A percentile compares a stretch with the other conserved stretches of the same genome.
Conservation (phyloP, 2,113 vertebrate species). For the Nicator chloris region DNA sequence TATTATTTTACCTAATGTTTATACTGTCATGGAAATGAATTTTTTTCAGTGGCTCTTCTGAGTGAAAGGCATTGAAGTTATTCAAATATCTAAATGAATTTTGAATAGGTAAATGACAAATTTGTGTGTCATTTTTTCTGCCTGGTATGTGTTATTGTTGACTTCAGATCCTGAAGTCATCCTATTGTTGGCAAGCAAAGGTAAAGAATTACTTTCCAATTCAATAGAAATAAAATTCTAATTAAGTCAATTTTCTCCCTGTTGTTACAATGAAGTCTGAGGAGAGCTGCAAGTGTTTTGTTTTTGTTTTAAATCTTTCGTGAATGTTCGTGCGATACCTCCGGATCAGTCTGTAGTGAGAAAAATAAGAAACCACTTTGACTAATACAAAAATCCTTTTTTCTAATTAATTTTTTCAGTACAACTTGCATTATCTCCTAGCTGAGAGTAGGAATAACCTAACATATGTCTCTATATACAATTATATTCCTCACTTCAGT, state of each 20-base stretch:
- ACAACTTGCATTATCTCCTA: background rate
- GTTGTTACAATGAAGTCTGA: background rate
- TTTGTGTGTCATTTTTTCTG: background rate
- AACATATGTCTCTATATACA: background rate
- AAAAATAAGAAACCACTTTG: background rate
- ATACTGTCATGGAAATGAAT: background rate
- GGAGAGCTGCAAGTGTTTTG: background rate
- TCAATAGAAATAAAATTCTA: background rate
- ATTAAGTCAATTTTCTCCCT: background rate
- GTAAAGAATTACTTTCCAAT: background rate
- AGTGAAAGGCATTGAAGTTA: background rate
- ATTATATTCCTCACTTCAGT: background rate
- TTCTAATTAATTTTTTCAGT: background rate
- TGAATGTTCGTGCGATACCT: background rate
- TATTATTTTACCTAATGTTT: background rate
- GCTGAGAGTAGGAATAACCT: background rate
- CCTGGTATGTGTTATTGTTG: background rate
- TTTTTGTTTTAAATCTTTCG: background rate
- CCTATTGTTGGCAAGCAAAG: background rate
- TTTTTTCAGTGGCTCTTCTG: background rate
- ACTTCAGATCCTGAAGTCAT: background rate
- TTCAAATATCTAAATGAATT: background rate
- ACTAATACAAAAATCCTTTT: background rate
- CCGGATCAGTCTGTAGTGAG: background rate
- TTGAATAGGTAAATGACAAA: background rate